phyloP scores from a whole-genome alignment of 1,140 invertebrate genomes.

The Leptopilina boulardi region DNA sequence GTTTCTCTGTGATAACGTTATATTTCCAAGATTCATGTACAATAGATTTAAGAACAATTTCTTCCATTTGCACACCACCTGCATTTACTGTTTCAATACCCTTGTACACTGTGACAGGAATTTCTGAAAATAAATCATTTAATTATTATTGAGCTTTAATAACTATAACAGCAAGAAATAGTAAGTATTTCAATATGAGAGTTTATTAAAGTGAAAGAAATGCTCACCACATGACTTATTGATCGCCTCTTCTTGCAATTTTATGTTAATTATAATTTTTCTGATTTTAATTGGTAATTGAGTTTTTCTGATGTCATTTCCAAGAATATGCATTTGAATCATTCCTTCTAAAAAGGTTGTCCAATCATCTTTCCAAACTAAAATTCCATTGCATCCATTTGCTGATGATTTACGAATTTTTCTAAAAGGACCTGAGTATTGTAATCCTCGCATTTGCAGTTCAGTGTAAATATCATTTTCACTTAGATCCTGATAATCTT shows the following conservation, averaged over 20 bases:
- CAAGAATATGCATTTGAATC: constrained; percentile 88
- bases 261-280: constrained; percentile 84
- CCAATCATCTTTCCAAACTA: constrained; percentile 88
- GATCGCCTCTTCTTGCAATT: constrained; percentile 76
- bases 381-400: constrained; percentile 70
- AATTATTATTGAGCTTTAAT: too few species aligned
- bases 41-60: constrained; percentile 86
- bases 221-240: constrained; percentile 36
- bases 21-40: constrained; percentile 79
- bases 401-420: constrained; percentile 77
- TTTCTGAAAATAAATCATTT: constrained; percentile 52
- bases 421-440: constrained; percentile 88
- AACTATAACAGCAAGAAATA: too few species aligned
- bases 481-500: constrained; percentile 64
- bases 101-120: constrained; percentile 74
- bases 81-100: constrained; percentile 72
- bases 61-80: constrained; percentile 88
- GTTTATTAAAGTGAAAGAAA: not conserved
- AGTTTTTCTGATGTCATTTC: constrained; percentile 82
- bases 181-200: too few species aligned
- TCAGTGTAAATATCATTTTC: constrained; percentile 93
- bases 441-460: constrained; percentile 89
- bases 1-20: constrained; percentile 82
- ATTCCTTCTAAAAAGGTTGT: constrained; percentile 92
- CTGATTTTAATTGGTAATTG: constrained; percentile 88